Evolutionary conservation across 2,888 invertebrate species (phyloP).

Genomic region (Papilio demoleus): DNA sequence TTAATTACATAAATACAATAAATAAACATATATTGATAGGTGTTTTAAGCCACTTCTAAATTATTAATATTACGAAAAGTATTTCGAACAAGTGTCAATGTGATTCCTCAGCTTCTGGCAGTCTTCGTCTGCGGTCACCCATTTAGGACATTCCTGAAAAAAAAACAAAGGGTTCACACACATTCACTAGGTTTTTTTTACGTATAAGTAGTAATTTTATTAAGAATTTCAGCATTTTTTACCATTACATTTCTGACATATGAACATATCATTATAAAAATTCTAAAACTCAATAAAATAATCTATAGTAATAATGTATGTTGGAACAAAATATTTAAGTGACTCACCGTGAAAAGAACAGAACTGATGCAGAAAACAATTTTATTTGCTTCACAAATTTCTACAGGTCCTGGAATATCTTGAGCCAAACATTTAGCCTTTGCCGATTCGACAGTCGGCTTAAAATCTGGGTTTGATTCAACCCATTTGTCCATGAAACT

Average conservation of each 20-base stretch:
- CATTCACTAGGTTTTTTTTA: too few species aligned
- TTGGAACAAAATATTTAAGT: slow-evolving; percentile 28
- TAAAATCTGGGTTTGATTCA: slow-evolving; percentile 54
- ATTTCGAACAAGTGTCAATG: slow-evolving; percentile 31
- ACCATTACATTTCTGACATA: too few species aligned
- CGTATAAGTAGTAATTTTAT: too few species aligned
- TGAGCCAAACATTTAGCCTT: slow-evolving; percentile 56
- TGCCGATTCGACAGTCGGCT: slow-evolving; percentile 52
- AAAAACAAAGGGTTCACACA: too few species aligned
- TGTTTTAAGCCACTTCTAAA: neutral
- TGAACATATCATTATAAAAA: too few species aligned
- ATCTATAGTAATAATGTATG: too few species aligned
- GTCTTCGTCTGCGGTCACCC: slow-evolving; percentile 28
- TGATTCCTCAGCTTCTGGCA: slow-evolving; percentile 33
- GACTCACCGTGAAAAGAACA: slow-evolving; percentile 57
- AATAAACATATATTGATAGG: neutral
- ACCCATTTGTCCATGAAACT: slow-evolving; percentile 57
- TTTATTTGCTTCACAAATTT: slow-evolving; percentile 61
- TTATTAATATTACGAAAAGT: slow-evolving; percentile 17
- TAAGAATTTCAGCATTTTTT: too few species aligned
- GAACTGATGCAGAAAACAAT: slow-evolving; percentile 60
- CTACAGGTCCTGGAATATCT: slow-evolving; percentile 55
- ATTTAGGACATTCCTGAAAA: slow-evolving; percentile 65
- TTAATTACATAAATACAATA: neutral
- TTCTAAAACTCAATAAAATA: too few species aligned